These are phyloP conservation scores for Nephrotoma flavescens DNA, from an alignment of 2,888 invertebrate genomes.

Conservation along the genomic window DNA sequence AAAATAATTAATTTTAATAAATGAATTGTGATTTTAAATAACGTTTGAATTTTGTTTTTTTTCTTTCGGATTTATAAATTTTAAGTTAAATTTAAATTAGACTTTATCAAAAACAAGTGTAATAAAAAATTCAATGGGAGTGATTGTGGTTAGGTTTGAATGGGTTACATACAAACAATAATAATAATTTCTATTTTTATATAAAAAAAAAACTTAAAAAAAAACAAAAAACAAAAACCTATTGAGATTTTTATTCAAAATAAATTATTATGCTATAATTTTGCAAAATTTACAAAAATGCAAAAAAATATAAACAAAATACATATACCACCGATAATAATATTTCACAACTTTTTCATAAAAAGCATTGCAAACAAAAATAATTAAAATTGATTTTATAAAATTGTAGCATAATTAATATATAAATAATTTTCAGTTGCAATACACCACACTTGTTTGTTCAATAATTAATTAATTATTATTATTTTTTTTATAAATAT, in stretches of 20 bases:
- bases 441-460: neutral
- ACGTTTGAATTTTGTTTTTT: neutral
- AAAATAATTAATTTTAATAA: neutral
- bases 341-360: neutral
- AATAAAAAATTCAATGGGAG: neutral
- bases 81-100: neutral
- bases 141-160: neutral
- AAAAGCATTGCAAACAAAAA: neutral
- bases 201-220: neutral
- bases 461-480: neutral
- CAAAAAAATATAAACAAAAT: neutral
- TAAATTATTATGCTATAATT: neutral
- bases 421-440: neutral
- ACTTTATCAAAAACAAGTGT: neutral
- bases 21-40: neutral
- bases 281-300: neutral
- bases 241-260: neutral
- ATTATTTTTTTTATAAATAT: neutral
- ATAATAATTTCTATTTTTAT: neutral
- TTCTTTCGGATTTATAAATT: neutral
- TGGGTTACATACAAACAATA: neutral
- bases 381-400: neutral
- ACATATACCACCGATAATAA: neutral
- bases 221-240: neutral
- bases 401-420: neutral